A percentile compares a stretch with the other conserved stretches of the same genome.
These are phyloP conservation scores for Deroplatys truncata DNA, from an alignment of 2,888 invertebrate genomes.

Conservation along the genomic window DNA sequence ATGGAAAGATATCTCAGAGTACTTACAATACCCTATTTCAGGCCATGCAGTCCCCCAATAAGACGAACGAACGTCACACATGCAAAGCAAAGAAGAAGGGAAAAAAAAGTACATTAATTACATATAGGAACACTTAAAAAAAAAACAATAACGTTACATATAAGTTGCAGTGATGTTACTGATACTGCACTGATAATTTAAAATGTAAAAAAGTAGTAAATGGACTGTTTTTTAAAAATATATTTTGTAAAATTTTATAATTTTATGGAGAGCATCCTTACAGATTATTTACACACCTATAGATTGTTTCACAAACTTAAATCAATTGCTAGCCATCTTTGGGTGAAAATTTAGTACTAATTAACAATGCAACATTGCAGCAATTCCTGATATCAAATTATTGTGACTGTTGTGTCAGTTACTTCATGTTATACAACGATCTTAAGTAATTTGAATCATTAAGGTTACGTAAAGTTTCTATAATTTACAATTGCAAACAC, in stretches of 20 bases:
- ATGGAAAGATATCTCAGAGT: constrained; percentile 26
- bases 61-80: constrained; percentile 30
- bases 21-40: constrained; percentile 35
- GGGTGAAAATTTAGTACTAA: background rate
- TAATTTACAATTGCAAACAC: background rate
- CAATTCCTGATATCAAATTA: background rate
- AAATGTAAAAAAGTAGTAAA: background rate
- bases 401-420: background rate
- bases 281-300: background rate
- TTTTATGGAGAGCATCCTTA: background rate
- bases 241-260: background rate
- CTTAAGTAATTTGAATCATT: background rate
- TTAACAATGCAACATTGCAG: background rate
- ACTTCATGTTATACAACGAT: background rate
- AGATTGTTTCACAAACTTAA: background rate
- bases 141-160: constrained; percentile 16
- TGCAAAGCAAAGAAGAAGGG: constrained; percentile 34
- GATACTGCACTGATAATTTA: background rate
- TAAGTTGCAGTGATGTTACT: background rate
- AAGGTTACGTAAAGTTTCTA: background rate
- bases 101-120: constrained; percentile 34
- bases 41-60: constrained; percentile 33
- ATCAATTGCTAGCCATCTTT: background rate
- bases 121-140: constrained; percentile 27
- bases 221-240: background rate